These are phyloP conservation scores for Oligia latruncula DNA, from an alignment of 2,888 invertebrate species.

Conservation along the genomic window DNA sequence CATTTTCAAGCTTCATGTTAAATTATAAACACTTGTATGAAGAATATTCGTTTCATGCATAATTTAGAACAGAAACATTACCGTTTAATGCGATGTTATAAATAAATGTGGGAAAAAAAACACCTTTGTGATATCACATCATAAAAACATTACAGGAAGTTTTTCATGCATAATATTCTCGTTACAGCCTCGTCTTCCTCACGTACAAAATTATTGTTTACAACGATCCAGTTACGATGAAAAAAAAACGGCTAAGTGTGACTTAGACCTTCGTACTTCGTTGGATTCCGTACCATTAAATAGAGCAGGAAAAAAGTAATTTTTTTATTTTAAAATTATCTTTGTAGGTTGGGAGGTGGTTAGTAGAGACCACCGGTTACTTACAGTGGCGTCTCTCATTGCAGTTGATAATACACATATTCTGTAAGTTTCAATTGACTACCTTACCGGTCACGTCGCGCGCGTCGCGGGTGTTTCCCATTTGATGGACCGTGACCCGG, in stretches of 20 bases:
- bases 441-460: too few relatives aligned
- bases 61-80: slow-evolving; percentile 18
- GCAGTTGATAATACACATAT: not conserved
- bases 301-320: not conserved
- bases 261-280: not conserved
- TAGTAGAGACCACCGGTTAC: not conserved
- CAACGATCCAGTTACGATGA: slow-evolving; percentile 26
- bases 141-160: slow-evolving; percentile 72
- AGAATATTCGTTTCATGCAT: not conserved
- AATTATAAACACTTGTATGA: slow-evolving; percentile 7
- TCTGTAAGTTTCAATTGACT: too few relatives aligned
- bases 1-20: slow-evolving; percentile 13
- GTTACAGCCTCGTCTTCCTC: slow-evolving; percentile 71
- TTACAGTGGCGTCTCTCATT: not conserved
- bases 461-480: too few relatives aligned
- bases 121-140: slow-evolving; percentile 53
- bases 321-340: not conserved
- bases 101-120: slow-evolving; percentile 36
- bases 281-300: not conserved
- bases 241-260: slow-evolving; percentile 10
- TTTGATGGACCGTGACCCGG: too few relatives aligned
- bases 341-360: not conserved
- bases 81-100: slow-evolving; percentile 43
- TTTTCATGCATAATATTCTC: slow-evolving; percentile 70
- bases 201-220: slow-evolving; percentile 65